Percentiles rank a stretch among this genome's conserved stretches.
Evolutionary conservation across 2,113 vertebrate species (phyloP).

Genomic region (Gobius niger): DNA sequence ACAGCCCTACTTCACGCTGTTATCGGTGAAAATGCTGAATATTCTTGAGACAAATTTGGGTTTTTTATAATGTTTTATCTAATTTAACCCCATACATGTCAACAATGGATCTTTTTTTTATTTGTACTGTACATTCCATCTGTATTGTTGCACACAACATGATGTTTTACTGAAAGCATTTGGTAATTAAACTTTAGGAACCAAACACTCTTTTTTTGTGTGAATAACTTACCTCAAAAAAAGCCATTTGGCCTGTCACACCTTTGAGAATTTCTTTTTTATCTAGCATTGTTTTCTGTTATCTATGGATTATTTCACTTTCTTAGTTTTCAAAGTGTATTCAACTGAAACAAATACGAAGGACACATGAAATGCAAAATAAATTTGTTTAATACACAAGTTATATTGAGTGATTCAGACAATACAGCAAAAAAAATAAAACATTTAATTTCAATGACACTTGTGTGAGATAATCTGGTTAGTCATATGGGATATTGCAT

Average conservation of each 20-base stretch:
- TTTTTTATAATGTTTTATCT: constrained; percentile 52
- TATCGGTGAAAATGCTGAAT: constrained; percentile 67
- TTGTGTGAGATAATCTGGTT: constrained; percentile 45
- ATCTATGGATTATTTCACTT: neutral
- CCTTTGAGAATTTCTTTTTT: neutral
- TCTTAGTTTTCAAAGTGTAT: constrained; percentile 3
- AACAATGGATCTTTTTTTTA: constrained; percentile 9
- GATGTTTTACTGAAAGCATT: neutral
- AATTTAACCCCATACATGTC: constrained; percentile 37
- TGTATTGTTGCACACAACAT: constrained; percentile 23
- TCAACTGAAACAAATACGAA: constrained; percentile 45
- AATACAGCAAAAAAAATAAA: constrained; percentile 64
- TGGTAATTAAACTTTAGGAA: neutral
- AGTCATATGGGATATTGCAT: constrained; percentile 67
- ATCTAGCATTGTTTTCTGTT: neutral
- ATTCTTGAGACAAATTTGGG: constrained; percentile 16
- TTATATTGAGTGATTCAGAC: constrained; percentile 61
- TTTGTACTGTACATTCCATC: constrained; percentile 69
- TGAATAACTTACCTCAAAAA: neutral
- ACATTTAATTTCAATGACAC: constrained; percentile 61
- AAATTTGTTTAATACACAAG: constrained; percentile 75
- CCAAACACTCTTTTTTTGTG: neutral
- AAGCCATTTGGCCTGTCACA: neutral
- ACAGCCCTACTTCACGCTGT: constrained; percentile 78
- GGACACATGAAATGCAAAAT: constrained; percentile 64